Conservation (phyloP, 2,113 vertebrate genomes). For the Entelurus aequoreus region DNA sequence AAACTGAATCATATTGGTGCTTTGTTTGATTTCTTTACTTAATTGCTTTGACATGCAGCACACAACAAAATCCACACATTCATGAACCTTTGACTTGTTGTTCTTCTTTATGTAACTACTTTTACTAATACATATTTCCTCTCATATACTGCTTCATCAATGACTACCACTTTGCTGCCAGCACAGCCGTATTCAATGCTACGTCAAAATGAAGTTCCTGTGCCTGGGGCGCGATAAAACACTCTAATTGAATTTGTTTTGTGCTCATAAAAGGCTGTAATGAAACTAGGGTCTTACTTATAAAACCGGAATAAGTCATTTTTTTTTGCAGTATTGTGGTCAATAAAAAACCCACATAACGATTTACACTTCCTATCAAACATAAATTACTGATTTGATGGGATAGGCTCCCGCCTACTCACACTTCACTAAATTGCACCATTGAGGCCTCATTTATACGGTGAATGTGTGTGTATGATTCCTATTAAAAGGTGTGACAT, state of each 20-base stretch:
- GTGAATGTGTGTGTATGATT: no score
- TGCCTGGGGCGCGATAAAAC: conserved; percentile 37
- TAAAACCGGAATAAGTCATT: no score
- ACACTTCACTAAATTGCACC: no score
- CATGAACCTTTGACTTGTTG: background rate
- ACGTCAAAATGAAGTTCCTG: conserved; percentile 39
- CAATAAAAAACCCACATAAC: no score
- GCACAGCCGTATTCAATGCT: conserved; percentile 17
- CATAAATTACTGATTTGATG: no score
- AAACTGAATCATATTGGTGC: no score
- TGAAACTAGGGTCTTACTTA: background rate
- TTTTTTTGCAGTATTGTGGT: no score
- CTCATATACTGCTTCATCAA: conserved; percentile 45
- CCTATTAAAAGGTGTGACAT: no score
- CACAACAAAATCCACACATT: background rate
- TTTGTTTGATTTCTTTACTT: no score
- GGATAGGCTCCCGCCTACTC: no score
- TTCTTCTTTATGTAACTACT: conserved; percentile 16
- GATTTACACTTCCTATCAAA: no score
- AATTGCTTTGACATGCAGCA: background rate
- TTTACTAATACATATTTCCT: conserved; percentile 24
- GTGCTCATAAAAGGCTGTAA: background rate
- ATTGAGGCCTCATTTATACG: no score
- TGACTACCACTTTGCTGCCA: conserved; percentile 30
- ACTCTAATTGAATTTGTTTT: conserved; percentile 29